Conservation (phyloP, 2,797 vertebrate genomes). For the Chaetodon trifasciatus region DNA sequence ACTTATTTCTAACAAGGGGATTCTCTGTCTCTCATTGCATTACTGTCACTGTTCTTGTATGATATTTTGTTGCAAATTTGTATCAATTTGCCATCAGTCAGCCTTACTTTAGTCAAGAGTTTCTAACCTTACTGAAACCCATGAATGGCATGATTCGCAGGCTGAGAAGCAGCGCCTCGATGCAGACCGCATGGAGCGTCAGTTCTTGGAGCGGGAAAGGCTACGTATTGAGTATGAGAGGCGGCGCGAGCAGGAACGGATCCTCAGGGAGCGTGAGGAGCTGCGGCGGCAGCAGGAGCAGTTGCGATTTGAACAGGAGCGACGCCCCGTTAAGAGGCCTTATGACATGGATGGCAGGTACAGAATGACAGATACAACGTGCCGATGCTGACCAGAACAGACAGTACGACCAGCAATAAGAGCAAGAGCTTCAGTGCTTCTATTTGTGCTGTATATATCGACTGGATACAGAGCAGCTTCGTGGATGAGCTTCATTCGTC, state of each 20-base stretch:
- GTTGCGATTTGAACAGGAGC: constrained; percentile 93
- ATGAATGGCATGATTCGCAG: constrained; percentile 42
- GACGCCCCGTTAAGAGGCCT: constrained; percentile 89
- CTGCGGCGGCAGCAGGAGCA: constrained; percentile 95
- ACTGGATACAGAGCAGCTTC: background rate
- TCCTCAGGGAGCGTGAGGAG: constrained; percentile 94
- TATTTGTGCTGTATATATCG: background rate
- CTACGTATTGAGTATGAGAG: constrained; percentile 94
- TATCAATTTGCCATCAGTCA: background rate
- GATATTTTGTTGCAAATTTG: background rate
- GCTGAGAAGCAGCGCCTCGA: constrained; percentile 93
- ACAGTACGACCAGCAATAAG: background rate
- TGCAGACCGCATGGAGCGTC: constrained; percentile 92
- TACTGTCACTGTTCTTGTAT: background rate
- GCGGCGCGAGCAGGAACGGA: constrained; percentile 94
- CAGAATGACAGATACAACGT: background rate
- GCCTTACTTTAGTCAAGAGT: background rate
- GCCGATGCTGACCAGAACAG: background rate
- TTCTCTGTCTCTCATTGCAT: background rate
- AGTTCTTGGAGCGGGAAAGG: constrained; percentile 93
- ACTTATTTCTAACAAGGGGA: background rate
- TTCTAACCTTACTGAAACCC: background rate
- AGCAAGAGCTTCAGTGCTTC: background rate
- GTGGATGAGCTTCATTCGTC: background rate
- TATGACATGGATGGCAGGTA: constrained; percentile 91